phyloP scores from a whole-genome alignment of 2,888 invertebrate species.

The Eristalinus aeneus region DNA sequence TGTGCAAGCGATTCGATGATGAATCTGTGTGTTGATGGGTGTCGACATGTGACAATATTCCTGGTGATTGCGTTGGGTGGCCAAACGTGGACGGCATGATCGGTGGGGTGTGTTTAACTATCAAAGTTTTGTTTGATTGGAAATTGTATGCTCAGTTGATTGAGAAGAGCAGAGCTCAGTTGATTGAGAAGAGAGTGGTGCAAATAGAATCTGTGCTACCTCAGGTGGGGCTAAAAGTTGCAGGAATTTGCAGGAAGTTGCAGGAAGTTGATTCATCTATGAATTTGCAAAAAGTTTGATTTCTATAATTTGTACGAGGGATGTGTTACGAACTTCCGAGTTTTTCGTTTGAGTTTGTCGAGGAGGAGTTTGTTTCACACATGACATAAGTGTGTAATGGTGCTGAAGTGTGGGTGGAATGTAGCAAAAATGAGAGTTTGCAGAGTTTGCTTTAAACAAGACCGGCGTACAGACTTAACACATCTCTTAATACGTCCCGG shows the following conservation, averaged over 20 bases:
- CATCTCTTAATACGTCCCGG: too few relatives aligned
- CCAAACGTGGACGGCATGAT: background rate
- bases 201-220: background rate
- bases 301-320: background rate
- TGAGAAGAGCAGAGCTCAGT: background rate
- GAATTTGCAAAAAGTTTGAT: background rate
- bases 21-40: conserved; percentile 54
- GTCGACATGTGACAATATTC: conserved; percentile 47
- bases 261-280: background rate
- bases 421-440: too few relatives aligned
- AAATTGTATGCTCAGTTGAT: conserved; percentile 1
- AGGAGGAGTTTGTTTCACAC: background rate
- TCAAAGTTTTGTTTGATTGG: conserved; percentile 29
- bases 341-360: background rate
- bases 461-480: too few relatives aligned
- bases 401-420: too few relatives aligned
- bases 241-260: background rate
- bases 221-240: background rate
- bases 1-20: conserved; percentile 48
- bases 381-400: too few relatives aligned
- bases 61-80: too few relatives aligned
- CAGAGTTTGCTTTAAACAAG: too few relatives aligned
- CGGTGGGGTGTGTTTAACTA: background rate
- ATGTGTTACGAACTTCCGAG: background rate
- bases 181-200: background rate